A percentile compares a stretch with the other conserved stretches of the same genome.
phyloP scores from a whole-genome alignment of 2,113 vertebrate species.

The Nerophis ophidion region DNA sequence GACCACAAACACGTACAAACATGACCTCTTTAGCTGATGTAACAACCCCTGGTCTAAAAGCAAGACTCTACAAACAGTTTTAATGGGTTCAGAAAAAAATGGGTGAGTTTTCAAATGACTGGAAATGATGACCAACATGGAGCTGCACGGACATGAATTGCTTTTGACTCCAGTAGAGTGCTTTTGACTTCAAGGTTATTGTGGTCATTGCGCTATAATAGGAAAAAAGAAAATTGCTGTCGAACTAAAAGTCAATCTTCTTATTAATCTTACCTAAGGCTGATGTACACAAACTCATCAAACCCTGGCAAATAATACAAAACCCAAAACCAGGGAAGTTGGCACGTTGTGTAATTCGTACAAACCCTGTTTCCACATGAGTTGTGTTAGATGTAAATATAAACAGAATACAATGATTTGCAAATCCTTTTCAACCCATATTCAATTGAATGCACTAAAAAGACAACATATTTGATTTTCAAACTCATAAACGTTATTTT shows the following conservation, averaged over 20 bases:
- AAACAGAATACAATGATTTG: too few relatives aligned
- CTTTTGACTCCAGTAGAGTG: conserved; percentile 12
- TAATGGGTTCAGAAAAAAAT: conserved; percentile 43
- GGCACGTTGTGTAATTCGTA: too few relatives aligned
- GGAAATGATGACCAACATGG: conserved; percentile 21
- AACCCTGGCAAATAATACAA: background rate
- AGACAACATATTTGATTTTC: too few relatives aligned
- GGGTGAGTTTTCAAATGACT: conserved; percentile 4
- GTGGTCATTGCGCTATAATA: conserved; percentile 6
- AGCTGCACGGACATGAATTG: conserved; percentile 15
- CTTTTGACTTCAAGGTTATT: conserved; percentile 16
- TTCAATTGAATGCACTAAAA: too few relatives aligned
- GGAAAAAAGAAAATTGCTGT: background rate
- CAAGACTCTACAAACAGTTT: conserved; percentile 10
- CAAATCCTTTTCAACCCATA: too few relatives aligned
- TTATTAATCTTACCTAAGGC: background rate
- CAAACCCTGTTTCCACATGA: too few relatives aligned
- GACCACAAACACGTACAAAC: background rate
- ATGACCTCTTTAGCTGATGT: background rate
- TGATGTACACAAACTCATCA: background rate
- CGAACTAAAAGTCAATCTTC: background rate
- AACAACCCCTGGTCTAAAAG: background rate
- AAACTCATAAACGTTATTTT: too few relatives aligned
- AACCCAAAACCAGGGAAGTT: too few relatives aligned
- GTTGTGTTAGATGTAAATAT: too few relatives aligned